These are phyloP conservation scores for Epinephelus awoara DNA, from an alignment of 2,797 vertebrate species.

Conservation along the genomic window DNA sequence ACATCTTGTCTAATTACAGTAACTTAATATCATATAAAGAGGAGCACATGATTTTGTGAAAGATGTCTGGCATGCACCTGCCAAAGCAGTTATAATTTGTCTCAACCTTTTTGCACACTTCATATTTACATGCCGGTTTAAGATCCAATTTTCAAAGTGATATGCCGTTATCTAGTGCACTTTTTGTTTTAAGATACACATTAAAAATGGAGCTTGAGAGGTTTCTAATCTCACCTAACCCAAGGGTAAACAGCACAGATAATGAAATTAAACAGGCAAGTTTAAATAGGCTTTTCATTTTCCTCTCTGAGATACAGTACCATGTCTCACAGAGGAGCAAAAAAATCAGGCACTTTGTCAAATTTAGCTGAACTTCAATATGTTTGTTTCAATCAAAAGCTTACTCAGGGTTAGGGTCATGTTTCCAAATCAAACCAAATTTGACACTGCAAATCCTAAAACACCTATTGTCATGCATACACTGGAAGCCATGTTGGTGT, in stretches of 20 bases:
- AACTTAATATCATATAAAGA: neutral
- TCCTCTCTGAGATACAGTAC: neutral
- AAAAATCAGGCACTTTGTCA: neutral
- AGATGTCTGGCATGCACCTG: neutral
- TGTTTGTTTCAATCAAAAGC: conserved; percentile 10
- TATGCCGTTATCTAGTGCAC: neutral
- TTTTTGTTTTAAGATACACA: neutral
- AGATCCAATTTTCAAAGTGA: neutral
- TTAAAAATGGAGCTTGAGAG: neutral
- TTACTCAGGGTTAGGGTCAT: conserved; percentile 10
- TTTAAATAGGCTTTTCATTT: conserved; percentile 35
- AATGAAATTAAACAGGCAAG: conserved; percentile 28
- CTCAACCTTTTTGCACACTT: neutral
- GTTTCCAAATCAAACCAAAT: too few relatives aligned
- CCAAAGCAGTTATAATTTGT: neutral
- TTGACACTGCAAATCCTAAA: neutral
- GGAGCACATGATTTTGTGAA: neutral
- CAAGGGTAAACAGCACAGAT: conserved; percentile 30
- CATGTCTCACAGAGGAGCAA: neutral
- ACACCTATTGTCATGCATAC: too few relatives aligned
- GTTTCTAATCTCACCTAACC: neutral
- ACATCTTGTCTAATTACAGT: neutral
- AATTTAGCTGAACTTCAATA: conserved; percentile 12
- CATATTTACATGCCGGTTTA: neutral
- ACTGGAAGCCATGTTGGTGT: accelerated